Base-by-base conservation (phyloP, 1,140 invertebrate genomes). In the Drosophila bocqueti region DNA sequence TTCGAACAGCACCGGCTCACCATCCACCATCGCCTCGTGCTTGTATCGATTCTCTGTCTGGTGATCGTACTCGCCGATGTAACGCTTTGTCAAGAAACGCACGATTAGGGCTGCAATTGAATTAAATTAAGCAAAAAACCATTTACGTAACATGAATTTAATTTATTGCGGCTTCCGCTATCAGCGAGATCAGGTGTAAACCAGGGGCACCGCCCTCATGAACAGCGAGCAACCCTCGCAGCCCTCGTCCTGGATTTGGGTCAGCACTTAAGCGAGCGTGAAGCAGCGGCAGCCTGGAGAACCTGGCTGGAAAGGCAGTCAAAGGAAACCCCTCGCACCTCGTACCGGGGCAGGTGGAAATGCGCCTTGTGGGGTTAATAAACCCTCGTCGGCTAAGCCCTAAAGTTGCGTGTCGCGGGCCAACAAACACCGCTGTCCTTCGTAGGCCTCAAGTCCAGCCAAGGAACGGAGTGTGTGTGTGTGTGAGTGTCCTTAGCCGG, bases 31-130 rank as follows among this genome's bases (percentile, higher is more conserved):
- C n/a, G 97, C 96, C 93, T 98, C 97, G 91, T 98, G 97, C 89
- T 98, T 98, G 92, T 98, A 98, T 87, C 96, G 96, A 83, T 96
- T 97, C 93, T 99, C 98, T 98, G 96, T 95, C 93, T 97, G 96
- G 93, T 98, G 97, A 93, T 98, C 97, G 93, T 98, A 98, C 93
- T 98, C 97, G 49, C 97, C 97, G 68, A 98, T 98, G 93, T 98
- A 98, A 74, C 97, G 94, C 85, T 96, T 96, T 1, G 97, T 98
- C 47, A 98, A 93, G 92, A 98, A 98, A 76, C 97, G 95, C 49
- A 98, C 97, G 38, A 97, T 97, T 84, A 98, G 85, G 42, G 97
- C 97, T 98, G 95, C 63, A 95, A 95, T 86, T 77, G 92, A 83
- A 67, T 73, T 76, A 59, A 82, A 47, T 47, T 16, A 47, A 13